Evolutionary conservation across 2,797 vertebrate genomes (phyloP), one percentile per base, ranked within the genome.

Genomic region (Vultur gryphus): DNA sequence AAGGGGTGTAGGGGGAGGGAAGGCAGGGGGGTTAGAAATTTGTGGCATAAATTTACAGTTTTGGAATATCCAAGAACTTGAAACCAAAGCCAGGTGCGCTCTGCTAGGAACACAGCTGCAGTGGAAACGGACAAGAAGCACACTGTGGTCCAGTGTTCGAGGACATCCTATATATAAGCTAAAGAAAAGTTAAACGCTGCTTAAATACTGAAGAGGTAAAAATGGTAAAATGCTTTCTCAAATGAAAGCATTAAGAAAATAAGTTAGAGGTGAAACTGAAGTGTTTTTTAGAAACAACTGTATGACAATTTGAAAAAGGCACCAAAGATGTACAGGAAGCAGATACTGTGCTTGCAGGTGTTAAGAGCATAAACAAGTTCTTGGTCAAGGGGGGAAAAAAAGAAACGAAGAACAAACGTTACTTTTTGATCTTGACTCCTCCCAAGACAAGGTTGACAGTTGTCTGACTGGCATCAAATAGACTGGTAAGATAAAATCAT

Each of bases 321-420:
- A 66, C 51, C n/a, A 21, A 76, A 79, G 77, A 28, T 1, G 18
- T 18, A 80, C 79, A 91, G 67, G 87, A 95, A 89, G n/a, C 64
- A 55, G 73, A 31, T 23, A 13, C 54, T 67, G 33, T 55, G 37
- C 44, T 73, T 91, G 90, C 91, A 96, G 91, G 76, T 96, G 90
- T 80, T 81, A 28, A 33, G 35, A 44, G 35, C 15, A 77, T 43
- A 61, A 94, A 90, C 46, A 93, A 92, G 9, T 92, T 85, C 66
- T 77, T 3, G 2, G 35, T 55, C 4, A 51, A 65, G n/a, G 20
- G 7, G 9, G 13, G 16, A 21, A 25, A 51, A 21, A 10, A 57
- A 4, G 10, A 35, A 71, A 6, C 5, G 70, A 65, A 61, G 43
- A 77, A 54, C 0, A 7, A 75, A 62, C 0, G 2, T 87, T 87